Evolutionary conservation across 2,888 invertebrate species (phyloP).

Genomic region (Heliconius sara): DNA sequence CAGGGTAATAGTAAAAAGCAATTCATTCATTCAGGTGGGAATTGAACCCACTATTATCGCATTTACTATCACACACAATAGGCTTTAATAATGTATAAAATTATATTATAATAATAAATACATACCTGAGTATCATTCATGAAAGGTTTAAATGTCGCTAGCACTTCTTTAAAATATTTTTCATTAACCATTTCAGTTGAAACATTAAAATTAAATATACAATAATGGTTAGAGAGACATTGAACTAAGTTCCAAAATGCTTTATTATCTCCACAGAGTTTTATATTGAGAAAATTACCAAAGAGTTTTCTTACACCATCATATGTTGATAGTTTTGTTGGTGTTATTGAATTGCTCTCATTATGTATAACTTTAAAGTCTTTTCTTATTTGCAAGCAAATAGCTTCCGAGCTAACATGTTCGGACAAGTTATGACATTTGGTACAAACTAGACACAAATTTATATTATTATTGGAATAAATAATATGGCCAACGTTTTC

Average conservation of each 20-base stretch:
- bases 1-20: too few species aligned
- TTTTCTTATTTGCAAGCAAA: constrained; percentile 44
- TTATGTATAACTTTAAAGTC: constrained; percentile 55
- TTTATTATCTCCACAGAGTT: constrained; percentile 63
- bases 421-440: constrained; percentile 60
- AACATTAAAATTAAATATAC: constrained; percentile 67
- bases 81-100: too few species aligned
- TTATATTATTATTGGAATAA: constrained; percentile 57
- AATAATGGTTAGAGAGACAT: constrained; percentile 69
- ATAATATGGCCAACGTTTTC: constrained; percentile 60
- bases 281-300: constrained; percentile 70
- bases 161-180: constrained; percentile 61
- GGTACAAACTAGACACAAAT: constrained; percentile 63
- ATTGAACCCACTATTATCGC: too few species aligned
- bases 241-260: constrained; percentile 64
- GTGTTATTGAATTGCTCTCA: constrained; percentile 54
- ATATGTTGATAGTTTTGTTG: constrained; percentile 58
- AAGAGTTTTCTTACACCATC: constrained; percentile 63
- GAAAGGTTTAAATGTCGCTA: constrained; percentile 65
- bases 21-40: too few species aligned
- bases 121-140: constrained; percentile 56
- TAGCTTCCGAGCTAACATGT: constrained; percentile 10
- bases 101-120: too few species aligned
- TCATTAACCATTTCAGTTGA: constrained; percentile 62
- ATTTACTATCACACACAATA: too few species aligned